A percentile compares a stretch with the other conserved stretches of the same genome.
These are phyloP conservation scores for Lissonota sp. DNA, from an alignment of 2,888 invertebrate species.

Conservation along the genomic window DNA sequence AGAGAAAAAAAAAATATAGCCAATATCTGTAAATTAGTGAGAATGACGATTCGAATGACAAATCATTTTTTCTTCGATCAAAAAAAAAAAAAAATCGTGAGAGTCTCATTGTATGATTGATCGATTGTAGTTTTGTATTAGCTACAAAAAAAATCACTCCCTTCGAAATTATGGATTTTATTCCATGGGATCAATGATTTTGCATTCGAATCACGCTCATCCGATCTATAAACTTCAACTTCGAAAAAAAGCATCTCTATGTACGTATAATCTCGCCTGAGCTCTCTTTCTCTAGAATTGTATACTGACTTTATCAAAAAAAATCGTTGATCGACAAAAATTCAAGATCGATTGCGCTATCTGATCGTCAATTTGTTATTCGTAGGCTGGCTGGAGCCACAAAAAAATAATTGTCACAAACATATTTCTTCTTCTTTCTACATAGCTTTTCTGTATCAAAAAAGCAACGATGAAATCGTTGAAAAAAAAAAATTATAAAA, in stretches of 20 bases:
- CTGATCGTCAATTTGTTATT: constrained; percentile 45
- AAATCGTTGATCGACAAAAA: constrained; percentile 27
- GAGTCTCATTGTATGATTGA: background rate
- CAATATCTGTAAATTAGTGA: constrained; percentile 38
- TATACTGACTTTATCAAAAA: constrained; percentile 22
- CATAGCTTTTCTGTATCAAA: constrained; percentile 69
- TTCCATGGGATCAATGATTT: background rate
- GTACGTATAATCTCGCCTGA: constrained; percentile 42
- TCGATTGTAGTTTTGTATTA: background rate
- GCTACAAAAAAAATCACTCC: background rate
- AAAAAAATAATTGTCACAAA: background rate
- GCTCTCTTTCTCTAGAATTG: constrained; percentile 52
- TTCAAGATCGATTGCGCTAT: constrained; percentile 30
- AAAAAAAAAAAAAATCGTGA: background rate
- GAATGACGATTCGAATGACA: background rate
- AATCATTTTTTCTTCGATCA: background rate
- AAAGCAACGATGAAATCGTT: constrained; percentile 58
- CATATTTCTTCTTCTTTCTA: constrained; percentile 64
- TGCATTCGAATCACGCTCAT: background rate
- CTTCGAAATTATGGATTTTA: background rate
- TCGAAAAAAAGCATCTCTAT: constrained; percentile 41
- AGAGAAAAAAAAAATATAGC: constrained; percentile 27
- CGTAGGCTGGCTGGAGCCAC: constrained; percentile 33
- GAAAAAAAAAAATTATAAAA: constrained; percentile 61
- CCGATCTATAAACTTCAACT: constrained; percentile 34